These are phyloP conservation scores for Zingel zingel DNA, from an alignment of 2,113 vertebrate species.

Conservation along the genomic window DNA sequence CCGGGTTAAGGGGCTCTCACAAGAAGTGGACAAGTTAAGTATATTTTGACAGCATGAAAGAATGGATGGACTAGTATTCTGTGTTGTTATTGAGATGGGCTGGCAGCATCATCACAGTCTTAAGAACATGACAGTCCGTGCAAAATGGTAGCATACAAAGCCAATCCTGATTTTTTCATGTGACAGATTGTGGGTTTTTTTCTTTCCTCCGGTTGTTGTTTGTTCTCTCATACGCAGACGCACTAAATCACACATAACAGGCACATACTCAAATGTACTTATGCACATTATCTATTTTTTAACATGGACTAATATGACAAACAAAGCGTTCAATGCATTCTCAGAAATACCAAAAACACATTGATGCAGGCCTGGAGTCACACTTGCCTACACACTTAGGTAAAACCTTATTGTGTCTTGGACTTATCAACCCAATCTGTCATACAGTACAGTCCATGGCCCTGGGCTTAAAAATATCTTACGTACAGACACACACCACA, in stretches of 20 bases:
- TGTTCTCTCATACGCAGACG: constrained; percentile 59
- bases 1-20: constrained; percentile 37
- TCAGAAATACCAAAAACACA: not conserved
- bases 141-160: constrained; percentile 69
- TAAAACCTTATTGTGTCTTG: constrained; percentile 42
- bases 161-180: constrained; percentile 58
- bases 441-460: constrained; percentile 52
- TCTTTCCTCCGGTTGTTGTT: constrained; percentile 57
- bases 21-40: constrained; percentile 39
- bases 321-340: not conserved
- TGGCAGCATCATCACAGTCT: constrained; percentile 48
- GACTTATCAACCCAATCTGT: constrained; percentile 42
- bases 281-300: constrained; percentile 25
- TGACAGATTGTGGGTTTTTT: constrained; percentile 72
- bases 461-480: constrained; percentile 68
- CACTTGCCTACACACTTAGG: constrained; percentile 45
- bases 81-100: constrained; percentile 54
- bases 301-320: constrained; percentile 34
- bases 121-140: constrained; percentile 71
- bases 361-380: constrained; percentile 14
- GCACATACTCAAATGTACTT: constrained; percentile 18
- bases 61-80: constrained; percentile 46
- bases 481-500: constrained; percentile 35
- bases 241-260: constrained; percentile 51
- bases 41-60: constrained; percentile 54